Evolutionary conservation across 2,797 vertebrate genomes (phyloP), one percentile per base, ranked within the genome.

Genomic region (Microctenopoma steveboyesi): DNA sequence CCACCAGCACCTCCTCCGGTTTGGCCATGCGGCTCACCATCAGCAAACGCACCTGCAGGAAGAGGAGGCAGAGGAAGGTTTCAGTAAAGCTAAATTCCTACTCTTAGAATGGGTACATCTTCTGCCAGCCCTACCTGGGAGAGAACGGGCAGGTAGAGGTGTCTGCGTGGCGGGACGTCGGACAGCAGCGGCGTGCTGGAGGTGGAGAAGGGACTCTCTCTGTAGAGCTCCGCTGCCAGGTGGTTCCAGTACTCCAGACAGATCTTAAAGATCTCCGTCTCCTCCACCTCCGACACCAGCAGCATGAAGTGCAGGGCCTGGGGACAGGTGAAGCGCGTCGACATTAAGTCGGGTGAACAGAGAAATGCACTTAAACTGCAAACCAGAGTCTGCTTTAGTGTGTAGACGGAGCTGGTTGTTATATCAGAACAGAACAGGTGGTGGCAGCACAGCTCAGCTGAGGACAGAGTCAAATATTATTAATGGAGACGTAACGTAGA

Each of bases 191-290:
- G 98, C 33, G 97, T 97, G 63, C 96, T 95, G 5, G 97, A 95
- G 7, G 96, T 97, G 69, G 97, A 97, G 88, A 99, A 98, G 0
- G 98, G 98, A 79, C 96, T 98, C 86, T 99, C 98, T 78, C 97
- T 94, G 86, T 99, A 99, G 3, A 99, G 95, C 88, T 99, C 98
- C 37, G 98, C 96, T 33, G 97, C 96, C 87, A 99, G 90, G 79
- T 99, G 98, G 93, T 99, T 99, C 98, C 98, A 99, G 87, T 99
- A 99, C 74, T 99, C 98, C 67, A 99, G 92, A 62, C 98, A 99
- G 76, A 99, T 99, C 92, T 99, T 99, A 73, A 99, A 99, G 83
- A 99, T 98, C 93, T 99, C 98, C 0, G 97, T 99, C 94, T 99
- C 98, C 88, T 99, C 98, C 70, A 99, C 97, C 92, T 99, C 97